Percentiles rank a stretch among this genome's conserved stretches.
Evolutionary conservation across 2,113 vertebrate genomes (phyloP).

Genomic region (Sinocyclocheilus maitianheensis): DNA sequence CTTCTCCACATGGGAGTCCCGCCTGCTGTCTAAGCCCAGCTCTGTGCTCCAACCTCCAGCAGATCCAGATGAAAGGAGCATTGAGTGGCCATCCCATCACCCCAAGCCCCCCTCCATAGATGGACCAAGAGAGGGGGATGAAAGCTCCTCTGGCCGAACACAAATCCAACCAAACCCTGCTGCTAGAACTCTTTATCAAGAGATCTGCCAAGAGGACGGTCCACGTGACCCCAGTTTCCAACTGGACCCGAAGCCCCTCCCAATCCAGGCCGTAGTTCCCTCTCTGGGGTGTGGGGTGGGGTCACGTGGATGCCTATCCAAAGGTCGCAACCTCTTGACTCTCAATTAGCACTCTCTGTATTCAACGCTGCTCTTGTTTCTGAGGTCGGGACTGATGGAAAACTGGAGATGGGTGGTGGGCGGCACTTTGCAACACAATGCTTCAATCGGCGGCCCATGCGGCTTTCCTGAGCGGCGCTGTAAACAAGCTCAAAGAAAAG

Average conservation of each 20-base stretch:
- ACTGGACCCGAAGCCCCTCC: conserved; percentile 28
- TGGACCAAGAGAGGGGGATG: conserved; percentile 48
- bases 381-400: conserved; percentile 47
- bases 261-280: conserved; percentile 4
- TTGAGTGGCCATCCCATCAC: conserved; percentile 49
- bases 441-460: conserved; percentile 56
- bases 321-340: conserved; percentile 60
- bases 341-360: conserved; percentile 61
- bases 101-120: conserved; percentile 35
- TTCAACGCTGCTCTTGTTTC: conserved; percentile 53
- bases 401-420: conserved; percentile 47
- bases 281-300: conserved; percentile 44
- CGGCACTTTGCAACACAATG: conserved; percentile 63
- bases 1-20: conserved; percentile 43
- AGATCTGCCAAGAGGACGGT: conserved; percentile 45
- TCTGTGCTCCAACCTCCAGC: conserved; percentile 31
- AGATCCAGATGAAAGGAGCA: conserved; percentile 58
- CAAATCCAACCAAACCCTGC: conserved; percentile 53
- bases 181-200: conserved; percentile 48
- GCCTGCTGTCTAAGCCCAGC: conserved; percentile 25
- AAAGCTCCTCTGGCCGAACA: conserved; percentile 62
- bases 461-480: conserved; percentile 53
- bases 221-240: conserved; percentile 41
- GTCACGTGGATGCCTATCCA: conserved; percentile 39
- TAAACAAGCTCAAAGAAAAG: conserved; percentile 62